phyloP scores from a whole-genome alignment of 1,140 invertebrate genomes.

The Camponotus floridanus region DNA sequence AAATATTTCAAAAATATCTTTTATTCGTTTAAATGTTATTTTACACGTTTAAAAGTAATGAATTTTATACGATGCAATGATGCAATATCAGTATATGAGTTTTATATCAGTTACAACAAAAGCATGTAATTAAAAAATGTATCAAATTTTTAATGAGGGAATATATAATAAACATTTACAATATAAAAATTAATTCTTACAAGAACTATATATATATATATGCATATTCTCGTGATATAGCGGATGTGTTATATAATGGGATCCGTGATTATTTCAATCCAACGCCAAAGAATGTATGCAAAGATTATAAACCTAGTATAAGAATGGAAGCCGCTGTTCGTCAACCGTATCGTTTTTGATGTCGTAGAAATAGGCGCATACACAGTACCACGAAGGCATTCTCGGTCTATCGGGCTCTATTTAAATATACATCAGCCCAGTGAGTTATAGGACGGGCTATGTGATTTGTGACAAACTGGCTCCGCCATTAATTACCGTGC shows the following conservation, averaged over 20 bases:
- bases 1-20: background rate
- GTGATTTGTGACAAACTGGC: slow-evolving; percentile 84
- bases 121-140: background rate
- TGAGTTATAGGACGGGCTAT: slow-evolving; percentile 82
- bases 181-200: background rate
- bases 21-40: background rate
- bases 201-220: too few species aligned
- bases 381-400: slow-evolving; percentile 58
- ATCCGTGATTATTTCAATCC: background rate
- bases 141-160: background rate
- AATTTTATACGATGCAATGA: background rate
- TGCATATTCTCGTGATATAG: too few species aligned
- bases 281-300: slow-evolving; percentile 11
- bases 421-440: slow-evolving; percentile 82
- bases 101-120: background rate
- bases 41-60: background rate
- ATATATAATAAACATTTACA: background rate
- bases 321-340: slow-evolving; percentile 50
- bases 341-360: slow-evolving; percentile 56
- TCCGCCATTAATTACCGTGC: slow-evolving; percentile 82
- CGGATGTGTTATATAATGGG: background rate
- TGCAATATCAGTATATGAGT: too few species aligned
- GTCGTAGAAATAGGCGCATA: slow-evolving; percentile 51
- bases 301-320: slow-evolving; percentile 11
- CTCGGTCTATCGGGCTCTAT: slow-evolving; percentile 80